These are phyloP conservation scores for Bradynema listronoti DNA, from an alignment of 1,140 invertebrate genomes.

Conservation along the genomic window DNA sequence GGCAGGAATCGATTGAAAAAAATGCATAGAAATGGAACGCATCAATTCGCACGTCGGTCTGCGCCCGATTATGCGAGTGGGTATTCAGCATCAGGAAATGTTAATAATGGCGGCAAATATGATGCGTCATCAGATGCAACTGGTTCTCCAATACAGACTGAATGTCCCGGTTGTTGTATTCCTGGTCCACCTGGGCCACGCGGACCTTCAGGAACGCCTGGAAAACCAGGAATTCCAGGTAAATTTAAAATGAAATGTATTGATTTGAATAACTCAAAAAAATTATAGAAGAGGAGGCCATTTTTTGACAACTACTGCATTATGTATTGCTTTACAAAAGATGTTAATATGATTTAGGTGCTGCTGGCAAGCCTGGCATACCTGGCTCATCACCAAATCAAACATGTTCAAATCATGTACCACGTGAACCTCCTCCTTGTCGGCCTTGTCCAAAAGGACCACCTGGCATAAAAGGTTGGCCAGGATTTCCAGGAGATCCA, in stretches of 20 bases:
- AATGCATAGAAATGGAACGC: not conserved
- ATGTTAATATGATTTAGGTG: conserved; percentile 30
- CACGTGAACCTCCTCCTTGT: conserved; percentile 53
- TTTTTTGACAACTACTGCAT: too few relatives aligned
- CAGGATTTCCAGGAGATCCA: conserved; percentile 53
- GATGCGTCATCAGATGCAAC: conserved; percentile 30
- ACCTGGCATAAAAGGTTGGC: conserved; percentile 57
- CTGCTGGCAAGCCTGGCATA: conserved; percentile 50
- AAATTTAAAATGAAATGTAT: not conserved
- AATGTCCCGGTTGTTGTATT: conserved; percentile 56
- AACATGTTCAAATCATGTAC: conserved; percentile 47
- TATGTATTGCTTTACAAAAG: conserved; percentile 8
- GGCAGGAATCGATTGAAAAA: conserved; percentile 28
- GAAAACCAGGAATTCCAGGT: conserved; percentile 33
- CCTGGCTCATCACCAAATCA: conserved; percentile 54
- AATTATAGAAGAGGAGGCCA: too few relatives aligned
- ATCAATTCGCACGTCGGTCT: not conserved
- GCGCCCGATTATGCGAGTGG: conserved; percentile 25
- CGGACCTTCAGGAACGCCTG: conserved; percentile 35
- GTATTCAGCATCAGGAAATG: conserved; percentile 27
- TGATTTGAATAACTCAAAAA: too few relatives aligned
- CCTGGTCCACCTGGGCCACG: conserved; percentile 47
- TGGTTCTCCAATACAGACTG: conserved; percentile 48
- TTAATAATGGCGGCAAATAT: conserved; percentile 9
- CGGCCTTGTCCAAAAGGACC: conserved; percentile 56